Evolutionary conservation across 2,888 invertebrate species (phyloP).

Genomic region (Chymomyza procnemis): DNA sequence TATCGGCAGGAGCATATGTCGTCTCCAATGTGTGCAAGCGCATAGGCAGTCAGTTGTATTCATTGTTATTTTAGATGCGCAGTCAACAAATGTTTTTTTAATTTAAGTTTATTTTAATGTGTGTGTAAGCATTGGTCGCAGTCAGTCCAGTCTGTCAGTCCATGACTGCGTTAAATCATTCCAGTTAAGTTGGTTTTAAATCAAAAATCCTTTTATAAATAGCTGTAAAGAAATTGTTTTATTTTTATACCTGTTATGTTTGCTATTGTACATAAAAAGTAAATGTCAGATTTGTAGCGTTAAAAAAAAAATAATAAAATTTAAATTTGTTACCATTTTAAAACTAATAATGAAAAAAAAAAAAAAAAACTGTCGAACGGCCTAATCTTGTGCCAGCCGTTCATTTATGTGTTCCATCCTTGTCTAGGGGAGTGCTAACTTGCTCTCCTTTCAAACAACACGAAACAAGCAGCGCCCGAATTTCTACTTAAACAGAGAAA

Average conservation of each 20-base stretch:
- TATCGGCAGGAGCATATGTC: conserved; percentile 76
- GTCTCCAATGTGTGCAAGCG: conserved; percentile 74
- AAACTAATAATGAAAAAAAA: conserved; percentile 57
- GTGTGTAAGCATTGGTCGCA: background rate
- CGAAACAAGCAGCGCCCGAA: conserved; percentile 62
- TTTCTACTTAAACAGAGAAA: conserved; percentile 17
- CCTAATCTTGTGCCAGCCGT: conserved; percentile 76
- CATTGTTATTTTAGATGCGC: conserved; percentile 72
- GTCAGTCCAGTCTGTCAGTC: conserved; percentile 58
- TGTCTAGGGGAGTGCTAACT: conserved; percentile 98
- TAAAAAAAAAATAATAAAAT: conserved; percentile 22
- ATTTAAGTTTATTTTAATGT: background rate
- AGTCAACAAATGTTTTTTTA: background rate
- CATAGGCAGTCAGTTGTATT: conserved; percentile 77
- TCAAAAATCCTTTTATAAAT: conserved; percentile 41
- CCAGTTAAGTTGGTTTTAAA: conserved; percentile 37
- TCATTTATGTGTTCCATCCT: conserved; percentile 89
- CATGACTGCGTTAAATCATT: conserved; percentile 57
- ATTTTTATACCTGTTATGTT: conserved; percentile 57
- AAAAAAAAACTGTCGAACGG: conserved; percentile 73
- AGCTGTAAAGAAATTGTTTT: background rate
- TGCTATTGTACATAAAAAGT: conserved; percentile 45
- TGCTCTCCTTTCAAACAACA: conserved; percentile 99
- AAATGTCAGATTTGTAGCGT: conserved; percentile 49
- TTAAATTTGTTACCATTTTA: background rate